Evolutionary conservation across 2,113 vertebrate species (phyloP).

Genomic region (Hemibagrus wyckioides): DNA sequence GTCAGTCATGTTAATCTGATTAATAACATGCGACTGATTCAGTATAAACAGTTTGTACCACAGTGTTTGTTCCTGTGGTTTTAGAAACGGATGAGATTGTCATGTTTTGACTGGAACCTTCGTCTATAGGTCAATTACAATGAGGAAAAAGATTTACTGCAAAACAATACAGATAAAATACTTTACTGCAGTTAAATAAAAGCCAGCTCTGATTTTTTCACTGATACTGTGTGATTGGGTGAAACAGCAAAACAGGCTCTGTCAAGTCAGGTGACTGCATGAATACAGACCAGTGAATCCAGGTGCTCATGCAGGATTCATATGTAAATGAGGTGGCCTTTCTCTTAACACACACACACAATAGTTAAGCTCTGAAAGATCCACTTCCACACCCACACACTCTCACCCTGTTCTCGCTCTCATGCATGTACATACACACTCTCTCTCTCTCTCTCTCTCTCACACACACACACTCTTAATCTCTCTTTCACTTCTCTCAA

Average conservation of each 20-base stretch:
- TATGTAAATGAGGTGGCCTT: constrained; percentile 45
- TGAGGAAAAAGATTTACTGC: background rate
- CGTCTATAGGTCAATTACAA: background rate
- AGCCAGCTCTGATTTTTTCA: background rate
- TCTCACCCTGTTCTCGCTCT: background rate
- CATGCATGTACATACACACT: background rate
- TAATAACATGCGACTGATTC: background rate
- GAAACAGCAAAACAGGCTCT: constrained; percentile 3
- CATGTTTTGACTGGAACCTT: background rate
- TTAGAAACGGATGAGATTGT: no score
- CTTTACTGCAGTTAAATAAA: background rate
- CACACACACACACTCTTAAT: no score
- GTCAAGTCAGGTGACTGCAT: constrained; percentile 5
- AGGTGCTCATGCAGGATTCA: constrained; percentile 45
- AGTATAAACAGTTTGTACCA: background rate
- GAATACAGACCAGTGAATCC: constrained; percentile 23
- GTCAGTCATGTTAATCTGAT: background rate
- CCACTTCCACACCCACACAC: background rate
- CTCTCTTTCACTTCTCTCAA: no score
- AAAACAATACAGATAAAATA: background rate
- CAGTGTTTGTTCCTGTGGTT: background rate
- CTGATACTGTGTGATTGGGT: constrained; percentile 1
- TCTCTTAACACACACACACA: constrained; percentile 12
- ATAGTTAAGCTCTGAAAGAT: constrained; percentile 17
- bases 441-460: background rate